phyloP scores from a whole-genome alignment of 53 echinoderm and acorn worm genomes.

The Henricia sp. region DNA sequence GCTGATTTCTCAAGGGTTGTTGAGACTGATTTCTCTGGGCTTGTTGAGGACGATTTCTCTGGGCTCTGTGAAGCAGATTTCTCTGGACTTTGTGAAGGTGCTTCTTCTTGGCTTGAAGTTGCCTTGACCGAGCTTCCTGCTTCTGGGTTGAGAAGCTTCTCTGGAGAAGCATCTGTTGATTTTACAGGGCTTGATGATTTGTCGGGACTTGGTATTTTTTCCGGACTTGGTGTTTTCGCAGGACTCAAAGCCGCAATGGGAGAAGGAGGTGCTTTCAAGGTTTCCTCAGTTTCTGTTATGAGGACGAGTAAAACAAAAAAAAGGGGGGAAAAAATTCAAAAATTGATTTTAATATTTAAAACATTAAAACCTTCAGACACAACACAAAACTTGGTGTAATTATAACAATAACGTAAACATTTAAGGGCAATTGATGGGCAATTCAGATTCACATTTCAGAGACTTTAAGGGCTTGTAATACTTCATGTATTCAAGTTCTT shows the following conservation, averaged over 20 bases:
- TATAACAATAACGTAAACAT: too few species aligned
- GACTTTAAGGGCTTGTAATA: too few species aligned
- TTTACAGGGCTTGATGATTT: slow-evolving; percentile 10
- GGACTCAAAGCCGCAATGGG: not conserved
- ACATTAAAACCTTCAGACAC: too few species aligned
- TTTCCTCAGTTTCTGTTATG: slow-evolving; percentile 35
- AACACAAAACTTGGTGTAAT: too few species aligned
- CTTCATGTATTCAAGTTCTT: too few species aligned
- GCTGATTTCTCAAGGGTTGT: not conserved
- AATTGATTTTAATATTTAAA: too few species aligned
- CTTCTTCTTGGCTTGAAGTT: not conserved
- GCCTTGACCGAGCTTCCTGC: not conserved
- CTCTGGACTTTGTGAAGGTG: not conserved
- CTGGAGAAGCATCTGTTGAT: not conserved
- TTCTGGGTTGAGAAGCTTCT: not conserved
- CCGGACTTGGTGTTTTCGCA: not conserved
- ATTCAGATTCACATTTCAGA: too few species aligned
- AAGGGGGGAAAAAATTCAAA: too few species aligned
- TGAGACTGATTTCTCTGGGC: not conserved
- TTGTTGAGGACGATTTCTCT: not conserved
- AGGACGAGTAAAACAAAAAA: too few species aligned
- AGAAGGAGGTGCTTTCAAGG: slow-evolving; percentile 20
- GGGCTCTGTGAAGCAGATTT: not conserved
- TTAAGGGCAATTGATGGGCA: too few species aligned
- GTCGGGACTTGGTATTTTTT: not conserved